Percentiles rank a stretch among this genome's conserved stretches.
Evolutionary conservation across 2,113 vertebrate species (phyloP).

Genomic region (Scortum barcoo): DNA sequence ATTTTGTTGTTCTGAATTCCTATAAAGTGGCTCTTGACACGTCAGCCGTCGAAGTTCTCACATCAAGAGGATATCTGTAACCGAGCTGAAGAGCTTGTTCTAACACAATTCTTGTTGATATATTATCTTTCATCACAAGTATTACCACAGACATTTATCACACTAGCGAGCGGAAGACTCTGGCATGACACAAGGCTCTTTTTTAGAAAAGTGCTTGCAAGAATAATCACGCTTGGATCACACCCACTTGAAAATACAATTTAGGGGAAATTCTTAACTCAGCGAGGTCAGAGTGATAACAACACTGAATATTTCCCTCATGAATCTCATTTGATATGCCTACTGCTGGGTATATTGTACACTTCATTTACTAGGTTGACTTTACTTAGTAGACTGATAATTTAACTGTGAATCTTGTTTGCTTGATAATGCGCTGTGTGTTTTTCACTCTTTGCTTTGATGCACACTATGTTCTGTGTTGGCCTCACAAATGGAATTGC

Average conservation of each 20-base stretch:
- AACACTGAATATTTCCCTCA: conserved; percentile 26
- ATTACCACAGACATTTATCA: conserved; percentile 58
- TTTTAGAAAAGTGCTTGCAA: conserved; percentile 23
- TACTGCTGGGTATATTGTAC: conserved; percentile 6
- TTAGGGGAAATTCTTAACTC: conserved; percentile 35
- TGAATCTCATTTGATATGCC: conserved; percentile 18
- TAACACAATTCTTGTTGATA: conserved; percentile 45
- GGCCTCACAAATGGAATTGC: conserved; percentile 29
- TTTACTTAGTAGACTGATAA: conserved; percentile 22
- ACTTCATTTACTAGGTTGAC: conserved; percentile 37
- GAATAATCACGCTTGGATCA: conserved; percentile 36
- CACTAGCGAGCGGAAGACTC: background rate
- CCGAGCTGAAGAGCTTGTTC: conserved; percentile 49
- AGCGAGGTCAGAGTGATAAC: conserved; percentile 25
- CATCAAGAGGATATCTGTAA: conserved; percentile 63
- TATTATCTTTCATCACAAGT: conserved; percentile 61
- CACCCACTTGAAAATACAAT: conserved; percentile 40
- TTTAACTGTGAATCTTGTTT: conserved; percentile 18
- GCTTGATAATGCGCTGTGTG: conserved; percentile 8
- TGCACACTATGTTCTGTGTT: conserved; percentile 11
- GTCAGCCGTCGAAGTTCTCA: conserved; percentile 40
- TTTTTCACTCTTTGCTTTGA: conserved; percentile 19
- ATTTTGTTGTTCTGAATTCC: conserved; percentile 63
- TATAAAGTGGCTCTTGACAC: conserved; percentile 71
- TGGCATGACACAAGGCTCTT: conserved; percentile 26